Conservation (phyloP, 2,113 vertebrate genomes). For the Ifrita kowaldi region DNA sequence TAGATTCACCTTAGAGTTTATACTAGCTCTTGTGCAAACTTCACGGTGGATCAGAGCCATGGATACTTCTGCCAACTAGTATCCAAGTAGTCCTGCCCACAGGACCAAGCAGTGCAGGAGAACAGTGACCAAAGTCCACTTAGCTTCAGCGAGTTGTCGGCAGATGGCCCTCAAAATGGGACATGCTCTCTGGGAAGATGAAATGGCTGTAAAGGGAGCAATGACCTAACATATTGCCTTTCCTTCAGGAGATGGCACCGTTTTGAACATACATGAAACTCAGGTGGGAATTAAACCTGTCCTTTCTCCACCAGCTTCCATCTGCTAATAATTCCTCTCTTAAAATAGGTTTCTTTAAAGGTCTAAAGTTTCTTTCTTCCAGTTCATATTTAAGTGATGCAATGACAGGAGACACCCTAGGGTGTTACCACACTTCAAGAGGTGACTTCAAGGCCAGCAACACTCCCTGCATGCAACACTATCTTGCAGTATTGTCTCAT, state of each 20-base stretch:
- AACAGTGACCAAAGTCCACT: background rate
- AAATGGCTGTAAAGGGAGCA: background rate
- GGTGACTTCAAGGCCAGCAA: slow-evolving; percentile 59
- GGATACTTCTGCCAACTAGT: background rate
- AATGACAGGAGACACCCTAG: slow-evolving; percentile 50
- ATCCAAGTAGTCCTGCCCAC: background rate
- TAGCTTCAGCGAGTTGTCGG: background rate
- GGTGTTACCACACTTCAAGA: slow-evolving; percentile 38
- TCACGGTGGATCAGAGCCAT: background rate
- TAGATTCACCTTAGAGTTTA: background rate
- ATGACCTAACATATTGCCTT: background rate
- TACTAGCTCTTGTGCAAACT: background rate
- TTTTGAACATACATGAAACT: background rate
- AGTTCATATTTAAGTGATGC: slow-evolving; percentile 11
- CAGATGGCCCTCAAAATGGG: background rate
- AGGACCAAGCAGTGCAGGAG: background rate
- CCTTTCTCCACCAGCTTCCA: background rate
- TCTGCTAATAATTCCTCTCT: background rate
- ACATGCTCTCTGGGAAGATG: background rate
- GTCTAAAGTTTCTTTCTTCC: background rate
- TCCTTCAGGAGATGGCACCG: background rate
- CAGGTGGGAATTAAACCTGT: background rate
- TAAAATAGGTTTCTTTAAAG: background rate
- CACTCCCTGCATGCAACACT: slow-evolving; percentile 25
- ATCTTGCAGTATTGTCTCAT: slow-evolving; percentile 30